These are phyloP conservation scores for Spermophilus dauricus DNA, from an alignment of 2,113 vertebrate genomes.

Conservation along the genomic window DNA sequence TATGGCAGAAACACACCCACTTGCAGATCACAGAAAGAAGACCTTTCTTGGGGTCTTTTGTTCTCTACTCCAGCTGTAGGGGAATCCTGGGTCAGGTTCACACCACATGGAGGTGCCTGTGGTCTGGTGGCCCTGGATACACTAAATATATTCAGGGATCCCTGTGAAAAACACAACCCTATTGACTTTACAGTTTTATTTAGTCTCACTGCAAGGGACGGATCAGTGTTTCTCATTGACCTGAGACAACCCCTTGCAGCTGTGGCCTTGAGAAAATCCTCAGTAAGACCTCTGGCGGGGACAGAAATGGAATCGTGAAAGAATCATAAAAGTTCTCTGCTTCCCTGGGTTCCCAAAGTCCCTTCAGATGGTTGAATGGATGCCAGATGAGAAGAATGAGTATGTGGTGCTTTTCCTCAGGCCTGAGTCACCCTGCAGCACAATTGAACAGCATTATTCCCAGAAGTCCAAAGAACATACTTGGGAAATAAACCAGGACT, in stretches of 20 bases:
- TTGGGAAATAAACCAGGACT: background rate
- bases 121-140: background rate
- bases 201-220: constrained; percentile 52
- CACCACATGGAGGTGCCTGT: background rate
- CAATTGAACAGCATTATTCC: background rate
- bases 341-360: constrained; percentile 19
- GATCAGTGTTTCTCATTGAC: constrained; percentile 56
- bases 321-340: background rate
- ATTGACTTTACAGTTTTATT: constrained; percentile 72
- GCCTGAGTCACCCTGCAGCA: background rate
- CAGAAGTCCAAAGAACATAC: background rate
- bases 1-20: background rate
- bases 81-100: background rate
- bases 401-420: background rate
- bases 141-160: constrained; percentile 49
- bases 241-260: constrained; percentile 66
- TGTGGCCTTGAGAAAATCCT: constrained; percentile 66
- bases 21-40: background rate
- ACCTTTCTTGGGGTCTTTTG: background rate
- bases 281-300: background rate
- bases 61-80: background rate
- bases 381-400: background rate
- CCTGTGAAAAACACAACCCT: constrained; percentile 68
- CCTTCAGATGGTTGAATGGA: background rate
- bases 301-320: constrained; percentile 51